These are phyloP conservation scores for Lepidocyrtoides sp. DNA, from an alignment of 2,888 invertebrate genomes.

Conservation along the genomic window DNA sequence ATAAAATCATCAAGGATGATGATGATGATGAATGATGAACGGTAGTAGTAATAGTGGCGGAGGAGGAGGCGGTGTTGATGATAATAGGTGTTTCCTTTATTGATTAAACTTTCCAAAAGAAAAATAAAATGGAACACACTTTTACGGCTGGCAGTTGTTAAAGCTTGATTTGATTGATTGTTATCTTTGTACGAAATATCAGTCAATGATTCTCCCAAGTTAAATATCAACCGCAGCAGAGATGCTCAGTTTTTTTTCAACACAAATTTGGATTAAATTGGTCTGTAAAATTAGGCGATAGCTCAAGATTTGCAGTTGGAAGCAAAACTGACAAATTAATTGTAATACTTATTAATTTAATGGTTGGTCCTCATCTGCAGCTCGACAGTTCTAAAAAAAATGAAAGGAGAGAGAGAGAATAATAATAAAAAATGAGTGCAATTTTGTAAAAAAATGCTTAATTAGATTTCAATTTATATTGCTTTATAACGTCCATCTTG, in stretches of 20 bases:
- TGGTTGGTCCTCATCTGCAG: slow-evolving; percentile 35
- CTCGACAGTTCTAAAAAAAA: background rate
- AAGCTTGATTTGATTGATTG: background rate
- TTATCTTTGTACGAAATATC: background rate
- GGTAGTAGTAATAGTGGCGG: background rate
- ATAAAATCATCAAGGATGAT: too few species aligned
- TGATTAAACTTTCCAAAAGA: background rate
- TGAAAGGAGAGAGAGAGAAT: background rate
- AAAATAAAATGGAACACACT: background rate
- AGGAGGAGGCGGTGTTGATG: background rate
- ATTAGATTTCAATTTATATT: background rate
- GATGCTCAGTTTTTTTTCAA: too few species aligned
- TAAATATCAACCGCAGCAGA: too few species aligned
- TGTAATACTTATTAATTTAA: too few species aligned
- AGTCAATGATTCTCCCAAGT: too few species aligned
- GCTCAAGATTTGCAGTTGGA: background rate
- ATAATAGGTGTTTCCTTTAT: background rate
- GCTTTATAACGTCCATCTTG: background rate
- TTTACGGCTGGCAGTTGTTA: background rate
- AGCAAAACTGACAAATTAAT: background rate
- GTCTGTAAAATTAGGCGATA: too few species aligned
- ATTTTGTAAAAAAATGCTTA: background rate
- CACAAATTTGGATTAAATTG: too few species aligned
- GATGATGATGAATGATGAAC: background rate
- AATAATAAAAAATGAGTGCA: background rate